Evolutionary conservation across 1,140 invertebrate species (phyloP).

Genomic region (Hyposmocoma kahamanoa): DNA sequence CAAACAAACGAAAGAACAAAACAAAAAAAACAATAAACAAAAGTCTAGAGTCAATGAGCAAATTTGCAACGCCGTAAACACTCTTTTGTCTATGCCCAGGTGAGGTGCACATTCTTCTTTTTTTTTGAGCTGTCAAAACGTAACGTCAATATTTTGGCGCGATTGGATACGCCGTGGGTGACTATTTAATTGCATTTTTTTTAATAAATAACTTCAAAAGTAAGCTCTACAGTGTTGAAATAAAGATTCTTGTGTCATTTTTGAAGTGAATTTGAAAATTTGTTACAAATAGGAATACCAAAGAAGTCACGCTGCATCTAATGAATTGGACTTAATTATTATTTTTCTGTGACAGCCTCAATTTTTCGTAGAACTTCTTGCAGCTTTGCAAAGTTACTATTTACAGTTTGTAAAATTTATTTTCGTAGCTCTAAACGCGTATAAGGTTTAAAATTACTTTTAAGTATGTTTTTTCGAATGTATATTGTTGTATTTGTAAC

Average conservation of each 20-base stretch:
- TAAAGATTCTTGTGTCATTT: neutral
- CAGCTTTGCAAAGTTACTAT: neutral
- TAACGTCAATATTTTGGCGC: conserved; percentile 68
- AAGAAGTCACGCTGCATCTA: neutral
- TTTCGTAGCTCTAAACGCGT: neutral
- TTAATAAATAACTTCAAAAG: too few species aligned
- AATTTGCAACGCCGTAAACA: too few species aligned
- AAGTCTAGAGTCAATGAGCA: too few species aligned
- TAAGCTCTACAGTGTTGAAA: neutral
- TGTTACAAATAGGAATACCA: neutral
- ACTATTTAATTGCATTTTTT: neutral
- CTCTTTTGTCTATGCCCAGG: too few species aligned
- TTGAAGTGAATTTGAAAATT: neutral
- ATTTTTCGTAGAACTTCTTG: neutral
- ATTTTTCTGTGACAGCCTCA: too few species aligned
- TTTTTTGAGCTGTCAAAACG: conserved; percentile 57
- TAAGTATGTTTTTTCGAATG: neutral
- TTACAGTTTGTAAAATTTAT: neutral
- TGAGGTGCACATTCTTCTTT: too few species aligned
- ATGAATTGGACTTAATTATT: neutral
- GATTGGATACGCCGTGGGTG: conserved; percentile 53
- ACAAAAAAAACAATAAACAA: too few species aligned
- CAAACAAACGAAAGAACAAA: too few species aligned
- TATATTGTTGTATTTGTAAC: too few species aligned
- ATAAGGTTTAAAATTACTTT: neutral